These are phyloP conservation scores for Camponotus pennsylvanicus DNA, from an alignment of 1,140 invertebrate species.

Conservation along the genomic window DNA sequence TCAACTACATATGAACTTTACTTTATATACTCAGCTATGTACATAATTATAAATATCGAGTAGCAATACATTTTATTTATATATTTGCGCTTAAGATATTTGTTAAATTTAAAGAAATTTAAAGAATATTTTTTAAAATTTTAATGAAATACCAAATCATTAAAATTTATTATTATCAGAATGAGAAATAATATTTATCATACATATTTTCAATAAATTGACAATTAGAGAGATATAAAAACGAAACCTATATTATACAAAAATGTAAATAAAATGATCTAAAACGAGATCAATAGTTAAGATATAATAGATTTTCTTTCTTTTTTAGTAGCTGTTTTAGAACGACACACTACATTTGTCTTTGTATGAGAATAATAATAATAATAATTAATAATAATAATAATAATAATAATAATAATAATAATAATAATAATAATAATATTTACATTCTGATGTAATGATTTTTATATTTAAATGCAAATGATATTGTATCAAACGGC, in stretches of 20 bases:
- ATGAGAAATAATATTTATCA: conserved; percentile 18
- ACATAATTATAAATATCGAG: conserved; percentile 37
- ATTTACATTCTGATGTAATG: conserved; percentile 68
- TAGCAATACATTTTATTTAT: conserved; percentile 12
- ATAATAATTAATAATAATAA: conserved; percentile 33
- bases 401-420: conserved; percentile 61
- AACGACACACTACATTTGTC: conserved; percentile 63
- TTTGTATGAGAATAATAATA: conserved; percentile 51
- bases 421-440: conserved; percentile 54
- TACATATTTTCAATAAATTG: conserved; percentile 24
- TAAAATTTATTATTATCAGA: conserved; percentile 39
- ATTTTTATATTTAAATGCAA: conserved; percentile 73
- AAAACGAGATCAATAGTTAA: conserved; percentile 68
- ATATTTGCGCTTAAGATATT: background rate
- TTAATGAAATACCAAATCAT: conserved; percentile 56
- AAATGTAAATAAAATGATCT: conserved; percentile 64
- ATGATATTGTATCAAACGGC: conserved; percentile 55
- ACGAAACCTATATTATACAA: conserved; percentile 56
- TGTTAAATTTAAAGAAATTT: conserved; percentile 37
- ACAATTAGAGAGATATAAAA: conserved; percentile 31
- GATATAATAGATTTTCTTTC: conserved; percentile 60
- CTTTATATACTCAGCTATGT: conserved; percentile 18
- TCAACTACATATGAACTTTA: background rate
- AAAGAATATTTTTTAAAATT: conserved; percentile 38
- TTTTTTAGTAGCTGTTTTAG: conserved; percentile 54